Evolutionary conservation across 2,113 vertebrate genomes (phyloP).

Genomic region (Ploceus nigricollis): DNA sequence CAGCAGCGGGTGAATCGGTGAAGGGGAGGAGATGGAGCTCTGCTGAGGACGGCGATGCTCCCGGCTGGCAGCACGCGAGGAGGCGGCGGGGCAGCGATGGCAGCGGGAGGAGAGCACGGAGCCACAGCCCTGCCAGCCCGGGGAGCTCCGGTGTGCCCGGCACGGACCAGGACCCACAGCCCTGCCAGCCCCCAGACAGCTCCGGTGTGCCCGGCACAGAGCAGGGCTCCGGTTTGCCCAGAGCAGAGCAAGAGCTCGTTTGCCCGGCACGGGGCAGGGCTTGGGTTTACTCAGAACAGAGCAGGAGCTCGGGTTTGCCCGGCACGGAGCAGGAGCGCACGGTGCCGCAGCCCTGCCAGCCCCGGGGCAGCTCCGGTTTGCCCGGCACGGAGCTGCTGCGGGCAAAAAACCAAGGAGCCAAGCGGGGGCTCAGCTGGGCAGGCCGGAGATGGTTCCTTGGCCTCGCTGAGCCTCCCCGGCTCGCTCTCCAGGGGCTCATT

Average conservation of each 20-base stretch:
- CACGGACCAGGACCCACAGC: too few relatives aligned
- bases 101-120: too few relatives aligned
- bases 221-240: too few relatives aligned
- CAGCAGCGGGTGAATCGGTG: constrained; percentile 4
- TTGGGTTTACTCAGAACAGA: too few relatives aligned
- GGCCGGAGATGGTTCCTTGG: fast-evolving
- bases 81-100: background rate
- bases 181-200: too few relatives aligned
- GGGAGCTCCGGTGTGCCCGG: too few relatives aligned
- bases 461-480: background rate
- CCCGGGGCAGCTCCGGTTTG: background rate
- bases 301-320: too few relatives aligned
- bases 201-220: fast-evolving
- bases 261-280: too few relatives aligned
- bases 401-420: background rate
- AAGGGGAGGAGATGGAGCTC: constrained; percentile 8
- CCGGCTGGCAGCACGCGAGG: background rate
- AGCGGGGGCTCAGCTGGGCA: background rate
- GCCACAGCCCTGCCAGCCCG: too few relatives aligned
- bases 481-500: background rate
- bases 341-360: background rate
- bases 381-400: fast-evolving
- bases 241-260: too few relatives aligned
- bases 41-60: background rate
- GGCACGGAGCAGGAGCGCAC: too few relatives aligned